These are phyloP conservation scores for Dioctria rufipes DNA, from an alignment of 2,888 invertebrate species.

Conservation along the genomic window DNA sequence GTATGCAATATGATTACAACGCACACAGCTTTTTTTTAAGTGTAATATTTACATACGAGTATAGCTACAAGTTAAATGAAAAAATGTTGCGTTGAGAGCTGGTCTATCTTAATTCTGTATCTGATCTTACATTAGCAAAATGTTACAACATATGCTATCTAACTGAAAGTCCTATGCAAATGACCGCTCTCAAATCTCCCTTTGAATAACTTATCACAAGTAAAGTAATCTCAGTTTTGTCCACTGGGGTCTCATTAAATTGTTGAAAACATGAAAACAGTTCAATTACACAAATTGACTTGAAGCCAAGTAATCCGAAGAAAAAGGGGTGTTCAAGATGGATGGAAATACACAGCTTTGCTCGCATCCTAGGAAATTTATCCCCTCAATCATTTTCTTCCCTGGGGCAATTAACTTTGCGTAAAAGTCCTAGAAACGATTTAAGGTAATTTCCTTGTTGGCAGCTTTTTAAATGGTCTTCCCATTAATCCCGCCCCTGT, in stretches of 20 bases:
- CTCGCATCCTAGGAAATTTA: neutral
- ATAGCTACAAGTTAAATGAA: no score
- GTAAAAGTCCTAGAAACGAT: constrained; percentile 26
- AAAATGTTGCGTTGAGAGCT: no score
- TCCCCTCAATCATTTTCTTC: constrained; percentile 47
- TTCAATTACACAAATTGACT: constrained; percentile 56
- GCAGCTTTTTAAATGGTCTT: constrained; percentile 47
- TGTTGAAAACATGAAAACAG: constrained; percentile 47
- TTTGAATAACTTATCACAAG: no score
- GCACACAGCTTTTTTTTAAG: no score
- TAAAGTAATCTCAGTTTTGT: neutral
- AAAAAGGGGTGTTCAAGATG: constrained; percentile 40
- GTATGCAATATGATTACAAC: no score
- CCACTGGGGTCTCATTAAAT: constrained; percentile 29
- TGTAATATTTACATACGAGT: no score
- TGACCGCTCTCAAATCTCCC: no score
- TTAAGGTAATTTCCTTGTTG: constrained; percentile 49
- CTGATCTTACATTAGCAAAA: no score
- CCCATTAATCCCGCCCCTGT: constrained; percentile 40
- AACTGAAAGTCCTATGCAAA: no score
- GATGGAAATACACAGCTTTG: constrained; percentile 16
- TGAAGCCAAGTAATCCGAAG: constrained; percentile 10
- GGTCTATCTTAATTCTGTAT: no score
- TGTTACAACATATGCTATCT: no score
- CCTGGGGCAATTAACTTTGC: constrained; percentile 35